A percentile compares a stretch with the other conserved stretches of the same genome.
Evolutionary conservation across 2,888 invertebrate species (phyloP).

Genomic region (Erpobdella octoculata): DNA sequence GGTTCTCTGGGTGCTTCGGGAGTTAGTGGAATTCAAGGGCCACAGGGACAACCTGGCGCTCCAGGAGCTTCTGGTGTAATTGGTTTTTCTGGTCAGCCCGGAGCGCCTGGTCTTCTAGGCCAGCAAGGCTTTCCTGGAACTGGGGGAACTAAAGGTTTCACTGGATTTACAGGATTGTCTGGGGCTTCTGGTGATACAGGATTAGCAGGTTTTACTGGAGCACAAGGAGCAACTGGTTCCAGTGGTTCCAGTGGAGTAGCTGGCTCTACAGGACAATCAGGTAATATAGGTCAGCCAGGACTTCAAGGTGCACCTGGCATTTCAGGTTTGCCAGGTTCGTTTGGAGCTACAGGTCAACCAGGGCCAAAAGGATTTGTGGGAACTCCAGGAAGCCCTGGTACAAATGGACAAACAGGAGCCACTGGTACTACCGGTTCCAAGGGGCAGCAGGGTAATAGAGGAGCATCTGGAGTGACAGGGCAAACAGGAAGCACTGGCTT

Average conservation of each 20-base stretch:
- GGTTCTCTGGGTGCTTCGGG: constrained; percentile 26
- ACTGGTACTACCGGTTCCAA: constrained; percentile 17
- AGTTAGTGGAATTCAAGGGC: constrained; percentile 20
- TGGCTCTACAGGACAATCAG: background rate
- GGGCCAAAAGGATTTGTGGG: constrained; percentile 29
- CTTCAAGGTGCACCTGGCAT: constrained; percentile 7
- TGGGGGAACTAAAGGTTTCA: constrained; percentile 26
- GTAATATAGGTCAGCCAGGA: constrained; percentile 16
- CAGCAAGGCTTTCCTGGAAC: constrained; percentile 26
- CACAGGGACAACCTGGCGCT: constrained; percentile 39
- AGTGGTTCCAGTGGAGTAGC: constrained; percentile 7
- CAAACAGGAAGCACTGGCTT: constrained; percentile 3
- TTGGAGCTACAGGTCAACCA: constrained; percentile 25
- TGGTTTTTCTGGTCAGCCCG: constrained; percentile 28
- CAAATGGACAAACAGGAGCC: constrained; percentile 2
- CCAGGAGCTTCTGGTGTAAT: constrained; percentile 34
- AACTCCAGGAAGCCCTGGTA: constrained; percentile 8
- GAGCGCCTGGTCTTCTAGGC: constrained; percentile 13
- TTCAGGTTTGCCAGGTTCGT: constrained; percentile 22
- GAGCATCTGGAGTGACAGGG: constrained; percentile 13
- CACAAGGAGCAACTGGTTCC: constrained; percentile 7
- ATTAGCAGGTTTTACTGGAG: constrained; percentile 19
- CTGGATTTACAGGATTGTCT: constrained; percentile 37
- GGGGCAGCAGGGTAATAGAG: constrained; percentile 9
- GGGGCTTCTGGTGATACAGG: constrained; percentile 29